Evolutionary conservation across 2,797 vertebrate genomes (phyloP).

Genomic region (Dallia pectoralis): DNA sequence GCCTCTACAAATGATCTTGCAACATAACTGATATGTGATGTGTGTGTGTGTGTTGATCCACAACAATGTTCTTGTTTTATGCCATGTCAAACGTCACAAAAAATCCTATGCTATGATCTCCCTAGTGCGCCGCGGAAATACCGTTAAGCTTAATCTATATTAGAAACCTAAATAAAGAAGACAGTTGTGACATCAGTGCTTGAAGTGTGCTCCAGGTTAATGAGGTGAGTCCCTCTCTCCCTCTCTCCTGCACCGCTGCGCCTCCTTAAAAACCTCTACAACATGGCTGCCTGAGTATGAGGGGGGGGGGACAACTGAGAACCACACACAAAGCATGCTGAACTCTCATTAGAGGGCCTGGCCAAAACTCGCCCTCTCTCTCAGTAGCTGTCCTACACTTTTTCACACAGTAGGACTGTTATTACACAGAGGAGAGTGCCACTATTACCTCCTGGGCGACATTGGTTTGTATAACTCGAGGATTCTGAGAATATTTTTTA

Average conservation of each 20-base stretch:
- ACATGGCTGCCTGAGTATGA: conserved; percentile 65
- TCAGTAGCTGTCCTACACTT: conserved; percentile 6
- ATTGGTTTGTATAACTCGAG: not conserved
- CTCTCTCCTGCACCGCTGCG: conserved; percentile 32
- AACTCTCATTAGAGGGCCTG: conserved; percentile 25
- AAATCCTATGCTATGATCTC: too few species aligned
- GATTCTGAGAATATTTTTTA: not conserved
- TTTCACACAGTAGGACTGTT: conserved; percentile 2
- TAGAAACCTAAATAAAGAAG: too few species aligned
- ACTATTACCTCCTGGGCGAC: conserved; percentile 22
- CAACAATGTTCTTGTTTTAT: too few species aligned
- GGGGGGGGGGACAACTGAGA: conserved; percentile 55
- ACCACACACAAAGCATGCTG: conserved; percentile 72
- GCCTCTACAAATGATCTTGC: not conserved
- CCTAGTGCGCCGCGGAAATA: too few species aligned
- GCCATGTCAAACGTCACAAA: too few species aligned
- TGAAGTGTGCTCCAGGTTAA: not conserved
- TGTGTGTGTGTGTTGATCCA: too few species aligned
- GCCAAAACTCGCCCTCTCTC: conserved; percentile 16
- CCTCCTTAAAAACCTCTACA: conserved; percentile 65
- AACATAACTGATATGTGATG: too few species aligned
- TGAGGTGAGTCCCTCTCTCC: conserved; percentile 13
- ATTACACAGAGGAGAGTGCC: conserved; percentile 10
- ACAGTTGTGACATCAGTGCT: too few species aligned
- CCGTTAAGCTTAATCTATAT: too few species aligned